Percentiles rank a stretch among this genome's conserved stretches.
Conservation (phyloP, 53 echinoderm and acorn worm genomes). For the Echinometra lucunter region DNA sequence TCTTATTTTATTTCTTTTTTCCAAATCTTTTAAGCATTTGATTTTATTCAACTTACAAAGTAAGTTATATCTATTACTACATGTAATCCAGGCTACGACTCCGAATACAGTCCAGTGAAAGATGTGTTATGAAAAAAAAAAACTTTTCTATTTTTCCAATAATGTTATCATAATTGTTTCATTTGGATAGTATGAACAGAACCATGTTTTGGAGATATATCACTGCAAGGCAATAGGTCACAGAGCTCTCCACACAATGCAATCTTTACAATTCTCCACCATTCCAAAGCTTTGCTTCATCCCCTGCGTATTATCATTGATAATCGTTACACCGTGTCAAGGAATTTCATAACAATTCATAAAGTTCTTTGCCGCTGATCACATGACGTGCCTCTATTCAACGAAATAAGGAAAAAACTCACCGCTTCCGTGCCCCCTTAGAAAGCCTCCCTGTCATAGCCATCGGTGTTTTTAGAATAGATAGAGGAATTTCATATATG, state of each 20-base stretch:
- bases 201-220: background rate
- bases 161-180: background rate
- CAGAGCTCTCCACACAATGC: background rate
- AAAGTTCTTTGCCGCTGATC: background rate
- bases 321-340: background rate
- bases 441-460: background rate
- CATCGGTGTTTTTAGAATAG: background rate
- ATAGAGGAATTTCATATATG: slow-evolving; percentile 7
- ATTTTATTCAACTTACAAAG: too few species aligned
- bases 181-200: background rate
- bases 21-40: too few species aligned
- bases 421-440: background rate
- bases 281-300: background rate
- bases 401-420: background rate
- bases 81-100: too few species aligned
- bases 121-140: too few species aligned
- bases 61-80: too few species aligned
- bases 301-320: background rate
- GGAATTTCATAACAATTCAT: slow-evolving; percentile 22
- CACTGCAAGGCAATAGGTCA: background rate
- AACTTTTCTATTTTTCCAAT: too few species aligned
- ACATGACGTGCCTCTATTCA: background rate
- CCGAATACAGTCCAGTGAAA: too few species aligned
- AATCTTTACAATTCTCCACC: background rate
- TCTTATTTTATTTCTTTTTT: too few species aligned